These are phyloP conservation scores for Drosophila santomea DNA, from an alignment of 1,140 invertebrate genomes.

Conservation along the genomic window DNA sequence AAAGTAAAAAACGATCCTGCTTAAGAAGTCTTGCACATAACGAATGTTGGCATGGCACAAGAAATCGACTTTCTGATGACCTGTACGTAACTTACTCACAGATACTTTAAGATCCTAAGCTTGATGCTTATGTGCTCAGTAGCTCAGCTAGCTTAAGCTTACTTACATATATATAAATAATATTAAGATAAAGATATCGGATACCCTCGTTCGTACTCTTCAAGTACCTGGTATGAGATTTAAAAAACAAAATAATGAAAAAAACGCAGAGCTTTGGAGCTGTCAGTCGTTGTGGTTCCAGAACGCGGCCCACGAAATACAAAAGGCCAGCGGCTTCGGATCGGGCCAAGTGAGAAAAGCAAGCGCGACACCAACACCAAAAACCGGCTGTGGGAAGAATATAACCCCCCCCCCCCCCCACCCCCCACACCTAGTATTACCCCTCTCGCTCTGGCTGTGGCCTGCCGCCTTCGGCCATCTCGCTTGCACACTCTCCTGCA, in stretches of 20 bases:
- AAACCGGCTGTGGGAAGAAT: slow-evolving; percentile 68
- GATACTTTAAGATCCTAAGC: background rate
- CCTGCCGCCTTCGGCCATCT: background rate
- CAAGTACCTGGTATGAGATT: slow-evolving; percentile 6
- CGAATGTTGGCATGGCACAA: slow-evolving; percentile 13
- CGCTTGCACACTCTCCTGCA: slow-evolving; percentile 40
- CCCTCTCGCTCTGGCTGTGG: slow-evolving; percentile 5
- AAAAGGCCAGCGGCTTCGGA: slow-evolving; percentile 34
- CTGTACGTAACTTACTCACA: background rate
- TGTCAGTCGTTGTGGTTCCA: slow-evolving; percentile 38
- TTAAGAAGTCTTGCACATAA: slow-evolving; percentile 46
- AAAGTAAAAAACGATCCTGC: slow-evolving; percentile 62
- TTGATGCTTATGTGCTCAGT: background rate
- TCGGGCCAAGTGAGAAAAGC: slow-evolving; percentile 78
- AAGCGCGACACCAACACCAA: slow-evolving; percentile 81
- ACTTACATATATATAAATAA: background rate
- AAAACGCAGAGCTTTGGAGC: slow-evolving; percentile 47
- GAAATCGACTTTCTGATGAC: slow-evolving; percentile 17
- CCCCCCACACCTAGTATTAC: background rate
- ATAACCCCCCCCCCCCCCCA: background rate
- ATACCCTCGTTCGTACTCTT: background rate
- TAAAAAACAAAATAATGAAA: slow-evolving; percentile 29
- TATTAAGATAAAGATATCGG: background rate
- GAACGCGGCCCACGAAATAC: slow-evolving; percentile 41
- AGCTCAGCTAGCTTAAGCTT: background rate